phyloP scores from a whole-genome alignment of 2,113 vertebrate species.

The Paedocypris sp. region DNA sequence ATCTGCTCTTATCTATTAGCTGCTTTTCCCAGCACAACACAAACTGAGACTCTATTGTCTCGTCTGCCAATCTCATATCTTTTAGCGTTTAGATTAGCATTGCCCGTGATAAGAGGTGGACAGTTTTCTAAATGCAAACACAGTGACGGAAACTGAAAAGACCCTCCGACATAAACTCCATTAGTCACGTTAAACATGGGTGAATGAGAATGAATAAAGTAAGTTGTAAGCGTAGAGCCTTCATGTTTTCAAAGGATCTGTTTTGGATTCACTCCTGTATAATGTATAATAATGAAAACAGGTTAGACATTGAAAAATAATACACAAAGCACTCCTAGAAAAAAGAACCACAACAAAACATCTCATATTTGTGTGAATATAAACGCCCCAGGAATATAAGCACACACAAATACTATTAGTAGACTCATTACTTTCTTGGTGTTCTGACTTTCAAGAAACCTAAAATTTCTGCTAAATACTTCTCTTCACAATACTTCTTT shows the following conservation, averaged over 20 bases:
- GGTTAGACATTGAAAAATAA: no score
- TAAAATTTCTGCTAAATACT: no score
- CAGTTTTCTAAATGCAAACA: neutral
- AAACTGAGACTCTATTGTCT: neutral
- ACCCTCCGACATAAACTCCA: neutral
- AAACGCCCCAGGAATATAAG: no score
- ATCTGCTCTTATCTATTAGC: no score
- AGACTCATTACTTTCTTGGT: no score
- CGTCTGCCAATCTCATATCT: neutral
- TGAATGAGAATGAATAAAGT: neutral
- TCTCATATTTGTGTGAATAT: no score
- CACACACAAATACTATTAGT: no score
- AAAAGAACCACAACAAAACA: no score
- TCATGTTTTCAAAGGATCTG: neutral
- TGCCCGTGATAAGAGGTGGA: neutral
- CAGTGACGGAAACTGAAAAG: neutral
- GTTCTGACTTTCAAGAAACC: no score
- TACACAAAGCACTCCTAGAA: no score
- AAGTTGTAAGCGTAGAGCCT: neutral
- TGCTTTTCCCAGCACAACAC: neutral
- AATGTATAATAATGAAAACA: neutral
- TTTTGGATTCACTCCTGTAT: neutral
- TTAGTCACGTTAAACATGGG: constrained; percentile 1
- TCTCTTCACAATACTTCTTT: no score
- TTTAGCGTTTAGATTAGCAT: neutral